Percentiles rank a stretch among this genome's conserved stretches.
These are phyloP conservation scores for Mythimna albipuncta DNA, from an alignment of 2,888 invertebrate genomes.

Conservation along the genomic window DNA sequence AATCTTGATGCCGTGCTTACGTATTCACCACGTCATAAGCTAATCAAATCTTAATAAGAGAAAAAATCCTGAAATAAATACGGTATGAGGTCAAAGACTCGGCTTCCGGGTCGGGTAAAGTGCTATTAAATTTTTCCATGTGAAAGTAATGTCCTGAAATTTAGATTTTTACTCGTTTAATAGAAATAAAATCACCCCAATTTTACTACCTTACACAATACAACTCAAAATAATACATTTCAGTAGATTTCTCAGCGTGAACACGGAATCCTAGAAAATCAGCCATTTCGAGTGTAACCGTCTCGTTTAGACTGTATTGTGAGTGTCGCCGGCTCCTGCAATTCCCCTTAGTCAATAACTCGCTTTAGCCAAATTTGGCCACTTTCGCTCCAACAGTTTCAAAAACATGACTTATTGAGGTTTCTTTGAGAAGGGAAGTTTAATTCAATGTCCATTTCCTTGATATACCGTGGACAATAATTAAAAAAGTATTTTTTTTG, in stretches of 20 bases:
- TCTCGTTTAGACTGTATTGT: slow-evolving; percentile 66
- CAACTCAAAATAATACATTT: slow-evolving; percentile 9
- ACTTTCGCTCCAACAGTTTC: slow-evolving; percentile 27
- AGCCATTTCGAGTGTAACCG: slow-evolving; percentile 51
- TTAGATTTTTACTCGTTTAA: too few relatives aligned
- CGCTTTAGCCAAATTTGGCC: slow-evolving; percentile 37
- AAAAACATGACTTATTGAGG: slow-evolving; percentile 22
- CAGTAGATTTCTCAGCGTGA: background rate
- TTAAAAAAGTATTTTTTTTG: too few relatives aligned
- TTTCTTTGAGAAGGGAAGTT: background rate
- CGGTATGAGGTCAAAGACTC: too few relatives aligned
- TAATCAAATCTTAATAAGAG: too few relatives aligned
- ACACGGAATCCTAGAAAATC: slow-evolving; percentile 42
- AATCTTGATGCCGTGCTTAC: too few relatives aligned
- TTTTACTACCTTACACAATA: background rate
- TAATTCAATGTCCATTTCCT: background rate
- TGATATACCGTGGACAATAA: too few relatives aligned
- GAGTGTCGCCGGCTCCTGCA: slow-evolving; percentile 47
- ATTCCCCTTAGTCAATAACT: slow-evolving; percentile 61
- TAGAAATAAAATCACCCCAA: too few relatives aligned
- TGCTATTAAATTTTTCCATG: too few relatives aligned
- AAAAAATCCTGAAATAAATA: too few relatives aligned
- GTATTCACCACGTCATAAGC: too few relatives aligned
- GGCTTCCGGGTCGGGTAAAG: too few relatives aligned
- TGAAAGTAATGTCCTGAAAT: too few relatives aligned